Conservation (phyloP, 2,797 vertebrate genomes). For the Myripristis murdjan region DNA sequence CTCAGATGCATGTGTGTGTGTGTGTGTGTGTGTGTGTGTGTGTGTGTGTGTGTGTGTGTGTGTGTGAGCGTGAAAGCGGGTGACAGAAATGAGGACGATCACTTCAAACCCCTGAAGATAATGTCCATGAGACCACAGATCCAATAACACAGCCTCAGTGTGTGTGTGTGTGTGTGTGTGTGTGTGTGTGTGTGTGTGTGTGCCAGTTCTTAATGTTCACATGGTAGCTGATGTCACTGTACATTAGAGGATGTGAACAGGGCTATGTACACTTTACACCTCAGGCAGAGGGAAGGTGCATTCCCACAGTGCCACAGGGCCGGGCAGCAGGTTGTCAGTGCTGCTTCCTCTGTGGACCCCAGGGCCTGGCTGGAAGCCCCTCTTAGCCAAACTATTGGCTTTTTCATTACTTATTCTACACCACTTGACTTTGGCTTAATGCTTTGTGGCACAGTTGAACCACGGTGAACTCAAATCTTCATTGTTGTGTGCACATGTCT, state of each 20-base stretch:
- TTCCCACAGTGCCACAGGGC: conserved; percentile 5
- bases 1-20: neutral
- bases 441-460: conserved; percentile 25
- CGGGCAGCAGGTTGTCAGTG: conserved; percentile 13
- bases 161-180: neutral
- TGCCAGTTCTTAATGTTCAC: neutral
- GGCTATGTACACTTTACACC: neutral
- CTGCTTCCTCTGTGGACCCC: neutral
- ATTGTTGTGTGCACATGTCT: neutral
- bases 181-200: neutral
- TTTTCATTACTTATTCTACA: conserved; percentile 43
- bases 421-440: conserved; percentile 36
- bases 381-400: conserved; percentile 16
- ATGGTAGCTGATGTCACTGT: neutral
- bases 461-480: conserved; percentile 20
- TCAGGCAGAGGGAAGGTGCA: conserved; percentile 9
- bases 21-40: too few species aligned
- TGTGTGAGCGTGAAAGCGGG: too few species aligned
- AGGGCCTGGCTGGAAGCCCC: neutral
- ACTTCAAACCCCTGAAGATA: too few species aligned
- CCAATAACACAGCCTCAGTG: too few species aligned
- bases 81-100: too few species aligned
- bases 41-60: too few species aligned
- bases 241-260: conserved; percentile 1
- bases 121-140: neutral